These are phyloP conservation scores for Pelmatolapia mariae DNA, from an alignment of 2,113 vertebrate genomes.

Conservation along the genomic window DNA sequence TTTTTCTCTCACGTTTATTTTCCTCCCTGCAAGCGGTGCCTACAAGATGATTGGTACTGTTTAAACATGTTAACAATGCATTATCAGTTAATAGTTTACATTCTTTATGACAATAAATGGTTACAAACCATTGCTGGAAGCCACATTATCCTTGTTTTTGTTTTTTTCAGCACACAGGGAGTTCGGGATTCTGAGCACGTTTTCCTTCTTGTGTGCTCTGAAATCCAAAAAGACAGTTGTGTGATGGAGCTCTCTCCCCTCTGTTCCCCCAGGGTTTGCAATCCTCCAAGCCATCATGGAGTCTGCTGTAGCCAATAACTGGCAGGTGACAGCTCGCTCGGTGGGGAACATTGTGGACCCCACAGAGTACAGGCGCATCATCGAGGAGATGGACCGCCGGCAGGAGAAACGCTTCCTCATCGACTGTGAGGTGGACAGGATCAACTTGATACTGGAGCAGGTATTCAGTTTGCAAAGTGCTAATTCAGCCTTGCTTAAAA, in stretches of 20 bases:
- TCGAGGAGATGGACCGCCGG: conserved; percentile 96
- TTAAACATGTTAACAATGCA: background rate
- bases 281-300: conserved; percentile 98
- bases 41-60: background rate
- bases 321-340: conserved; percentile 96
- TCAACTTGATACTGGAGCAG: conserved; percentile 95
- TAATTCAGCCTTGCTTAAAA: background rate
- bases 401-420: conserved; percentile 97
- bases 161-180: background rate
- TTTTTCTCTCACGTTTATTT: background rate
- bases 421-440: conserved; percentile 94
- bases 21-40: background rate
- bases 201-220: background rate
- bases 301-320: conserved; percentile 95
- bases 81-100: background rate
- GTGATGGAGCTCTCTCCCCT: conserved; percentile 32
- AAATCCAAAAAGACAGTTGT: background rate
- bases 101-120: background rate
- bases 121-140: background rate
- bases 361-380: conserved; percentile 90
- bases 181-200: background rate
- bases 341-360: conserved; percentile 91
- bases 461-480: conserved; percentile 60
- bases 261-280: conserved; percentile 81
- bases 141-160: background rate